Base-by-base conservation (phyloP, 2,797 vertebrate species). In the Lindbergichthys nudifrons region DNA sequence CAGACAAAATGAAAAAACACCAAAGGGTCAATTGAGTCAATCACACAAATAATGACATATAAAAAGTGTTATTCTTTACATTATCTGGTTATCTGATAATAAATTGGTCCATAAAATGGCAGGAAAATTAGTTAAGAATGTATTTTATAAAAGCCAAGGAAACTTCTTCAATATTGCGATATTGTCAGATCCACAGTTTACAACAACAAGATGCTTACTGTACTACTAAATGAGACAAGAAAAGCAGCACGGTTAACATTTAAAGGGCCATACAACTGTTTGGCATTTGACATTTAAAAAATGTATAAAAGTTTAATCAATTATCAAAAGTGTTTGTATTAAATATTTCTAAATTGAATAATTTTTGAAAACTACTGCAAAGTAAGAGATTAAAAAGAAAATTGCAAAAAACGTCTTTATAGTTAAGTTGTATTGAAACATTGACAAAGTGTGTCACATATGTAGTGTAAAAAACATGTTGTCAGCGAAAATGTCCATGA, bases 391-490 rank as follows among this genome's bases (percentile, higher is more conserved):
- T 2, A 12, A n/a, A 36, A 54, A n/a, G 4, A 53, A 30, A 39
- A 58, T 21, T 12, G 0, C 32, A 59, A 15, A 47, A 72, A n/a
- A 48, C 0, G 0, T 41, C 12, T 61, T 3, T 43, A 16, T 16
- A 0, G 0, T 45, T 23, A 36, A 30, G 19, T 10, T 64, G n/a
- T 11, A 0, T 1, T 54, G 18, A 18, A 41, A n/a, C 11, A 23
- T 30, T 58, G 46, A 21, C 30, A 57, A 54, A n/a, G 43, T 45
- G 46, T 26, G 13, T 45, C 8, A 71, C 41, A 7, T 16, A 74
- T 10, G 30, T 39, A 63, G 26, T 39, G n/a, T 42, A 11, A 18
- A 67, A 66, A 76, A 79, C 65, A 65, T 42, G n/a, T 54, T 58
- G 52, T 16, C 53, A 41, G n/a, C 3, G 3, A 71, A 76, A 43